phyloP scores from a whole-genome alignment of 2,113 vertebrate genomes.

The Tachysurus vachellii region DNA sequence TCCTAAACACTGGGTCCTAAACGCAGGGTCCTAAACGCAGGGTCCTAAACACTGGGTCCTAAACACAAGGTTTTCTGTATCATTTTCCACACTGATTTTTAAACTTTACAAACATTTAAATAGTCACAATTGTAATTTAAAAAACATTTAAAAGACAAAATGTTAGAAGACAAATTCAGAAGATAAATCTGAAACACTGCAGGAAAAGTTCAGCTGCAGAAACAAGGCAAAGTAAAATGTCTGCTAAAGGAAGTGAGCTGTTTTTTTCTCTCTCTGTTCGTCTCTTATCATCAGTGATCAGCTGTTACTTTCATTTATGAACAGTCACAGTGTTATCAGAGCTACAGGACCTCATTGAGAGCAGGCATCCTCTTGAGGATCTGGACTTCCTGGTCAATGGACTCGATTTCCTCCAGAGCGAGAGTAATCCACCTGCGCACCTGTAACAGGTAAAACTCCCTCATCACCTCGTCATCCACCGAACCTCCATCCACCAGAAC shows the following conservation, averaged over 20 bases:
- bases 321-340: not conserved
- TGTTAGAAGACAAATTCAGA: too few species aligned
- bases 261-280: not conserved
- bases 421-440: constrained; percentile 80
- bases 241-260: not conserved
- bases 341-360: constrained; percentile 68
- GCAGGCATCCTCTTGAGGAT: constrained; percentile 79
- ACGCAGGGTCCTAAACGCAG: not conserved
- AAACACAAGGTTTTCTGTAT: not conserved
- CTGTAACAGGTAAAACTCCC: constrained; percentile 84
- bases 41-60: not conserved
- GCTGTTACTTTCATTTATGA: not conserved
- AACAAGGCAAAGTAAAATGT: not conserved
- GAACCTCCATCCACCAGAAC: constrained; percentile 75
- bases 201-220: not conserved
- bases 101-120: not conserved
- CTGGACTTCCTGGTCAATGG: constrained; percentile 87
- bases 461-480: constrained; percentile 82
- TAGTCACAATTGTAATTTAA: not conserved
- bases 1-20: too few species aligned
- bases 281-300: not conserved
- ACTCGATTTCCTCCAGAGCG: constrained; percentile 88
- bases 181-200: not conserved
- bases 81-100: not conserved
- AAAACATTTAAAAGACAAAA: too few species aligned